Conservation (phyloP, 2,113 vertebrate species). For the Dicerorhinus sumatrensis region DNA sequence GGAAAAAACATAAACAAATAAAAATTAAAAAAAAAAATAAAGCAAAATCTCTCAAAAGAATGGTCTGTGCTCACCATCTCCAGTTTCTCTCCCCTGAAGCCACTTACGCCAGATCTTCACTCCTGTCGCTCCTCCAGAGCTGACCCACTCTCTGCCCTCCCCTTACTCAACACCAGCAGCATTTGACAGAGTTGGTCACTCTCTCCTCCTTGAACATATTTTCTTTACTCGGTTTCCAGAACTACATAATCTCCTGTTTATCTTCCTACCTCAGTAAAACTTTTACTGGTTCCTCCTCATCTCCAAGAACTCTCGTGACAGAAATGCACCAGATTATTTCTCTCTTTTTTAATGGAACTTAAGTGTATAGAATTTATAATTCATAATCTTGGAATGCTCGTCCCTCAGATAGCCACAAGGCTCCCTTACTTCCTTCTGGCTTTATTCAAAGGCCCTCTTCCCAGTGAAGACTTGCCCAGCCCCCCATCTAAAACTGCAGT, state of each 20-base stretch:
- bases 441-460: background rate
- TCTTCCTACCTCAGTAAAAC: background rate
- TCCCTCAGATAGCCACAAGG: background rate
- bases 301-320: background rate
- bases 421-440: background rate
- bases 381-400: background rate
- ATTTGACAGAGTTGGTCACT: background rate
- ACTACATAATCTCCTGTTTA: background rate
- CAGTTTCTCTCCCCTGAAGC: background rate
- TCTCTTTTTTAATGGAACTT: background rate
- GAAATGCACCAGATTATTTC: background rate
- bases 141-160: background rate
- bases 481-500: background rate
- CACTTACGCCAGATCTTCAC: background rate
- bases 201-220: background rate
- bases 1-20: no score
- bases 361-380: background rate
- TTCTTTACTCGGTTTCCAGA: conserved; percentile 4
- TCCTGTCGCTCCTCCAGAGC: background rate
- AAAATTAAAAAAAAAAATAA: no score
- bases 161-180: background rate
- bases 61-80: background rate
- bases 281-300: background rate
- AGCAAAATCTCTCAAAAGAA: background rate
- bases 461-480: background rate